Percentiles rank a stretch among this genome's conserved stretches.
Conservation (phyloP, 2,797 vertebrate genomes). For the Stomatorhinus walkeri region DNA sequence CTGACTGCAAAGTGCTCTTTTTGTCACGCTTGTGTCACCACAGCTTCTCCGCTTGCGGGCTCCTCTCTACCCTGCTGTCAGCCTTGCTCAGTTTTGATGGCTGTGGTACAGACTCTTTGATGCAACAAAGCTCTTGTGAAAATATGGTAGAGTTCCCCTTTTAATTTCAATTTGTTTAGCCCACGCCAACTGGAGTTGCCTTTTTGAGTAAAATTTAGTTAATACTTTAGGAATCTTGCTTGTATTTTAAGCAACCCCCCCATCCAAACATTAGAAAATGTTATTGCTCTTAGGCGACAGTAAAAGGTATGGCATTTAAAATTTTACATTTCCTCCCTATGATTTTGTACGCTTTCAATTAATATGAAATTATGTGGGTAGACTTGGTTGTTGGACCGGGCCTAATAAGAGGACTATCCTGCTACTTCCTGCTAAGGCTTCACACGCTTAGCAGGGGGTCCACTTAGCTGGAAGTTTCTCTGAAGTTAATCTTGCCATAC, state of each 20-base stretch:
- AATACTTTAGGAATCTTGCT: background rate
- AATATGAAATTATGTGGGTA: background rate
- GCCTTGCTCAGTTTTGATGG: background rate
- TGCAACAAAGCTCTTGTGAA: conserved; percentile 1
- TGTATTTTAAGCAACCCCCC: conserved; percentile 9
- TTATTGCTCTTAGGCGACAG: background rate
- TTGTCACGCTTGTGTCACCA: background rate
- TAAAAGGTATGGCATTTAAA: conserved; percentile 14
- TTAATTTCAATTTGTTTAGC: conserved; percentile 10
- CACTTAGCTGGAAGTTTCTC: conserved; percentile 10
- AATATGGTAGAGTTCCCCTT: background rate
- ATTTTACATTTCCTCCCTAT: background rate
- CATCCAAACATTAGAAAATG: background rate
- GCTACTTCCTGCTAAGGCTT: background rate
- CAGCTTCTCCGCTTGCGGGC: background rate
- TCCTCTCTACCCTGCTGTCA: background rate
- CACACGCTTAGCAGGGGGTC: background rate
- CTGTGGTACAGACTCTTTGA: background rate
- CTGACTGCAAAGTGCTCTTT: background rate
- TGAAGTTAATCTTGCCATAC: conserved; percentile 4
- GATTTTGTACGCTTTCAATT: background rate
- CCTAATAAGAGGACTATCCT: background rate
- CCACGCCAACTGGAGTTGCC: background rate
- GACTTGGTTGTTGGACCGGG: background rate
- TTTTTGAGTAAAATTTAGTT: background rate